These are phyloP conservation scores for Lampropteryx suffumata DNA, from an alignment of 2,888 invertebrate species.

Conservation along the genomic window DNA sequence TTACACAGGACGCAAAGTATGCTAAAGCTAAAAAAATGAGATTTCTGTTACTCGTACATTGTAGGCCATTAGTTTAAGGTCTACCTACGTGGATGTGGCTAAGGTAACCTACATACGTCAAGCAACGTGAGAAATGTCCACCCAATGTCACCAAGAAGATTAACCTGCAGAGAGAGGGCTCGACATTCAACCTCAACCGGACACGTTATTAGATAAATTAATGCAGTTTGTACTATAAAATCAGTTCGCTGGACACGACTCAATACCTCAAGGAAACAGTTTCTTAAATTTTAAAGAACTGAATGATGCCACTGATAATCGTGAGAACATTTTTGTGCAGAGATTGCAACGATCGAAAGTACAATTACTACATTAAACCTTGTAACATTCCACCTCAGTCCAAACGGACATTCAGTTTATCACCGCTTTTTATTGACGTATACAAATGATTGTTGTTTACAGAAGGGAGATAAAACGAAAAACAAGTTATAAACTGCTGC, in stretches of 20 bases:
- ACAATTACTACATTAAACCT: slow-evolving; percentile 13
- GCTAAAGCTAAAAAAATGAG: slow-evolving; percentile 36
- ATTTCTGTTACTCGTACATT: slow-evolving; percentile 13
- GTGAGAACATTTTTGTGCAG: neutral
- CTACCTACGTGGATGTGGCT: slow-evolving; percentile 36
- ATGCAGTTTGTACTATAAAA: slow-evolving; percentile 28
- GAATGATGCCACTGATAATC: neutral
- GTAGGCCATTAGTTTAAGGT: slow-evolving; percentile 31
- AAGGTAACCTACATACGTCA: slow-evolving; percentile 56
- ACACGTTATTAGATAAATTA: slow-evolving; percentile 37
- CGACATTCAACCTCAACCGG: slow-evolving; percentile 42
- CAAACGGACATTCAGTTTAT: slow-evolving; percentile 22
- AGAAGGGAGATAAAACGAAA: slow-evolving; percentile 41
- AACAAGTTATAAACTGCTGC: slow-evolving; percentile 44
- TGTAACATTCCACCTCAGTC: slow-evolving; percentile 18
- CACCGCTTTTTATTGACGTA: slow-evolving; percentile 25
- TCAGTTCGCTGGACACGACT: neutral
- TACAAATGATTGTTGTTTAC: slow-evolving; percentile 45
- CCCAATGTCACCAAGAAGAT: slow-evolving; percentile 56
- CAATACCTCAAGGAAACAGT: neutral
- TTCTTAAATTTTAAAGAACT: neutral
- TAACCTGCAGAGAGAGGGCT: slow-evolving; percentile 50
- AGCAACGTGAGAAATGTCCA: slow-evolving; percentile 47
- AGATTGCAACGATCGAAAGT: slow-evolving; percentile 2
- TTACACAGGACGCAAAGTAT: slow-evolving; percentile 37